Evolutionary conservation across 2,888 invertebrate species (phyloP), one percentile per base, ranked within the genome.

Genomic region (Nephrocerus scutellatus): DNA sequence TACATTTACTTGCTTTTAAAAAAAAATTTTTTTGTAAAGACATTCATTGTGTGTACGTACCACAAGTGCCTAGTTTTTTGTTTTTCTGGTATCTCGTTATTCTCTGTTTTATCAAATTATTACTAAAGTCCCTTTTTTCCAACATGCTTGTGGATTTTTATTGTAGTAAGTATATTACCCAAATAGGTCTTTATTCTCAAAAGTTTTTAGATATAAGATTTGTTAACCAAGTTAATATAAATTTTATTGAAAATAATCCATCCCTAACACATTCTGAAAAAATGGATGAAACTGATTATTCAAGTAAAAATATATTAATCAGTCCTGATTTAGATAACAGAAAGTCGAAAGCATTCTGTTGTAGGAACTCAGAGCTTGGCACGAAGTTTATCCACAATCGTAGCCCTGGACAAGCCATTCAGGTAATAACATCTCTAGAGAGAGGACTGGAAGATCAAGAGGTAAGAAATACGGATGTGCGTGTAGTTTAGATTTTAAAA

Each of bases 351-450:
- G 65, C 67, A 21, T 68, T 68, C 43, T 68, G 68, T 50, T 68
- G 68, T 37, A 64, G 59, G 39, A 40, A 55, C 50, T 51, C 48
- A 37, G 47, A 42, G 20, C 48, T 35, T 46, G 47, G 40, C 49
- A 47, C 38, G 21, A 60, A 57, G 69, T 44, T 58, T 34, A 16
- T 55, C 33, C 40, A 34, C 8, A 43, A 49, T 13, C 57, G 56
- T 24, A n/a, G 62, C 14, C 84, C 84, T 0, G 84, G 84, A 2
- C 82, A 82, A 62, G 82, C 83, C 0, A 82, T 84, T 10, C 81
- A 84, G 68, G 78, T 84, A 19, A 72, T 81, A 54, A 77, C 76
- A n/a, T 46, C 46, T 4, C 46, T 43, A 6, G 32, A 30, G 20
- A 26, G 32, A 24, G 38, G 20, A 16, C 29, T 16, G 30, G 41